Conservation (phyloP, 2,113 vertebrate genomes). For the Actenoides hombroni region DNA sequence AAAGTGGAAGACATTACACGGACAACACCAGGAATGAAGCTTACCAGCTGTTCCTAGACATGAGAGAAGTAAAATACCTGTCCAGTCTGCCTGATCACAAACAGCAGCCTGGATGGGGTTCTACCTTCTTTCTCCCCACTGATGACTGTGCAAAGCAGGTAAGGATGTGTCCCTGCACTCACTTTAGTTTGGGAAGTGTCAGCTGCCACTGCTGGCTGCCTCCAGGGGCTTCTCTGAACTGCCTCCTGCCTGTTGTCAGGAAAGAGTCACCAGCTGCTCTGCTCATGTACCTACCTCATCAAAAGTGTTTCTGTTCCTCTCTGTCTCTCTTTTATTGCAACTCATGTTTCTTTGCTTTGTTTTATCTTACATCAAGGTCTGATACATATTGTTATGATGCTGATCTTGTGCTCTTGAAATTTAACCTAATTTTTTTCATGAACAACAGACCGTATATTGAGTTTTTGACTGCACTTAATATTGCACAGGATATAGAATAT, state of each 20-base stretch:
- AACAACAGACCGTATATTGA: not conserved
- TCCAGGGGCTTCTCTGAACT: not conserved
- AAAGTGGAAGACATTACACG: not conserved
- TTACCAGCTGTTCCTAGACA: not conserved
- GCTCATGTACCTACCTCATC: not conserved
- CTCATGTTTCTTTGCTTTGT: not conserved
- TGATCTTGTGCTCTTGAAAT: not conserved
- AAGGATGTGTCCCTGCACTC: not conserved
- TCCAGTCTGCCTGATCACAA: not conserved
- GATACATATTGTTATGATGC: not conserved
- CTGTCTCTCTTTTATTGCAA: not conserved
- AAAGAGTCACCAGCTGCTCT: not conserved
- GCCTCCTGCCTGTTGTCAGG: not conserved
- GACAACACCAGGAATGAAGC: not conserved
- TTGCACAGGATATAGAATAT: not conserved
- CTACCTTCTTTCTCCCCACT: not conserved
- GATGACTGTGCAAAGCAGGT: rapidly evolving
- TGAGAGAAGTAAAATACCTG: not conserved
- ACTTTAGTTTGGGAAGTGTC: not conserved
- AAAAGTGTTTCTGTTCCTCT: not conserved
- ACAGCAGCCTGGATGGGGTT: not conserved
- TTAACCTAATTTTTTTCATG: not conserved
- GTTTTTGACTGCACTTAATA: not conserved
- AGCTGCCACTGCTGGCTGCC: not conserved
- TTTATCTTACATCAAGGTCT: not conserved